phyloP scores from a whole-genome alignment of 2,888 invertebrate genomes.

The Rhorus exstirpatorius region DNA sequence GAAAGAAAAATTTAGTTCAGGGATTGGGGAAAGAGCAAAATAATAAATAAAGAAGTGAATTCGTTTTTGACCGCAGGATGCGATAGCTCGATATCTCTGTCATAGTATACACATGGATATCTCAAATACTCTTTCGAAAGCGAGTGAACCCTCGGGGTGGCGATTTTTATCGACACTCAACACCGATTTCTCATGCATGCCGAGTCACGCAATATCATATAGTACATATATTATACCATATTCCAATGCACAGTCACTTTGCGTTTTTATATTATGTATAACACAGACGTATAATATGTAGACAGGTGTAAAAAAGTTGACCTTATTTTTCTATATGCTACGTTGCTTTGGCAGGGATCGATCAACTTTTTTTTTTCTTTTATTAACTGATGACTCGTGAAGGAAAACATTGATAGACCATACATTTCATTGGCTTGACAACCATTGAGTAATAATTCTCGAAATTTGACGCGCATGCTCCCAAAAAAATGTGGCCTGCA shows the following conservation, averaged over 20 bases:
- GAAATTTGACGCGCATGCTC: neutral
- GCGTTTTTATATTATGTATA: conserved; percentile 22
- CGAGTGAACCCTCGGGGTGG: conserved; percentile 38
- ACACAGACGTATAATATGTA: conserved; percentile 29
- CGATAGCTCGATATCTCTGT: conserved; percentile 29
- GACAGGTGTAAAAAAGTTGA: conserved; percentile 2
- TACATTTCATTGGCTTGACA: neutral
- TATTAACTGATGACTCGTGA: conserved; percentile 2
- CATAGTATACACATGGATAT: neutral
- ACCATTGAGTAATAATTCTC: conserved; percentile 40
- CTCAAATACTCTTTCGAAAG: neutral
- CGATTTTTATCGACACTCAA: conserved; percentile 79
- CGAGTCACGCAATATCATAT: conserved; percentile 48
- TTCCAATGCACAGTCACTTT: neutral
- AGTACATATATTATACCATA: neutral
- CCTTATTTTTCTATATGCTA: neutral
- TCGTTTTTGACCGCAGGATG: conserved; percentile 44
- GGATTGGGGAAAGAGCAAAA: conserved; percentile 35
- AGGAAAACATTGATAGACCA: conserved; percentile 5
- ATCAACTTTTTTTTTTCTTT: conserved; percentile 20
- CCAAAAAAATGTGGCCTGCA: neutral
- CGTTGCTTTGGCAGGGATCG: conserved; percentile 32
- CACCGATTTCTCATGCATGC: conserved; percentile 69
- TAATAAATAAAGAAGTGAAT: conserved; percentile 43
- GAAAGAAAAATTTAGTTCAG: conserved; percentile 55